Percentiles rank a stretch among this genome's conserved stretches.
phyloP scores from a whole-genome alignment of 2,888 invertebrate species.

The Ophion costatus region DNA sequence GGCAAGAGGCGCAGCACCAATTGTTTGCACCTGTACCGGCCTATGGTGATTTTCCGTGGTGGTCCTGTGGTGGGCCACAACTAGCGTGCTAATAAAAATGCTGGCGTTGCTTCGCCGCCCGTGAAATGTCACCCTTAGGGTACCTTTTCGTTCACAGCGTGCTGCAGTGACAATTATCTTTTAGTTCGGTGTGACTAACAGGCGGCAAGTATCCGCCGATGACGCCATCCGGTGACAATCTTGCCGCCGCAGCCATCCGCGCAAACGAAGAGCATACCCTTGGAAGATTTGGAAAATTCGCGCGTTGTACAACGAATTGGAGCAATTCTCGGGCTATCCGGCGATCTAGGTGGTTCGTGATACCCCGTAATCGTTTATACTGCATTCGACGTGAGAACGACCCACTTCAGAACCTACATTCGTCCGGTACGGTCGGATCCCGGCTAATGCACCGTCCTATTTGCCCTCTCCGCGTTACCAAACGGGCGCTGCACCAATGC shows the following conservation, averaged over 20 bases:
- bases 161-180: not conserved
- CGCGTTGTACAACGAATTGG: slow-evolving; percentile 3
- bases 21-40: not conserved
- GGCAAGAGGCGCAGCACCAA: not conserved
- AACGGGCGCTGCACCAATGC: no score
- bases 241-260: not conserved
- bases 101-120: not conserved
- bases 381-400: no score
- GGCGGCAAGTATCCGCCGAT: no score
- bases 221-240: not conserved
- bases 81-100: not conserved
- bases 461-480: no score
- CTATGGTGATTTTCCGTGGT: not conserved
- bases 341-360: not conserved
- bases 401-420: no score
- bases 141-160: not conserved
- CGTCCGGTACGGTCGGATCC: no score
- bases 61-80: not conserved
- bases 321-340: not conserved
- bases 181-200: not conserved
- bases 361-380: not conserved
- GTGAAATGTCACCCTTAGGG: not conserved
- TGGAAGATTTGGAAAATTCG: not conserved
- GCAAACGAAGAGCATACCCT: not conserved
- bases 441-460: no score